Percentiles rank a stretch among this genome's conserved stretches.
Evolutionary conservation across 2,888 invertebrate genomes (phyloP).

Genomic region (Silvanus unidentatus): DNA sequence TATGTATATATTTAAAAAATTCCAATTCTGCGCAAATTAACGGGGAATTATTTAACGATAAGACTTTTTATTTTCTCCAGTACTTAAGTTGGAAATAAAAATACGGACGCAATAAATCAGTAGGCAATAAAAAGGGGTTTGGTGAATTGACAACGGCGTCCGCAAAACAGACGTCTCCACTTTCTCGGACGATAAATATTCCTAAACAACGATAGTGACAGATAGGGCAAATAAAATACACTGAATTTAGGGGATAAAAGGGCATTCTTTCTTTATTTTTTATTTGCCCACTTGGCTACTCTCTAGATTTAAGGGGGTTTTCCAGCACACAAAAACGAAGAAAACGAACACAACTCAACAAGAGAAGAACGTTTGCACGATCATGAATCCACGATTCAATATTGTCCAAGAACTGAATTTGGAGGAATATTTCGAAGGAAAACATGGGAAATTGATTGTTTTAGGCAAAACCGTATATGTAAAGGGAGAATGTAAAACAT

Average conservation of each 20-base stretch:
- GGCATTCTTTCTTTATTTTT: conserved; percentile 35
- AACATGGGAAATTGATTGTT: too few relatives aligned
- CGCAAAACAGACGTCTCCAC: conserved; percentile 23
- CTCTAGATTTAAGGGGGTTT: conserved; percentile 35
- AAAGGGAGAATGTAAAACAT: conserved; percentile 26
- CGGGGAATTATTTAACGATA: too few relatives aligned
- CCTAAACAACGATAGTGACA: conserved; percentile 38
- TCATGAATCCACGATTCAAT: too few relatives aligned
- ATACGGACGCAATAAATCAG: conserved; percentile 2
- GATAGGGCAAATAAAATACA: conserved; percentile 39
- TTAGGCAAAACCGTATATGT: too few relatives aligned
- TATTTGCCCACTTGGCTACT: conserved; percentile 39
- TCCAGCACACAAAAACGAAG: conserved; percentile 18
- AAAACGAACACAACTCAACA: neutral
- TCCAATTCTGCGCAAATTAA: too few relatives aligned
- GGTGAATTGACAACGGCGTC: conserved; percentile 18
- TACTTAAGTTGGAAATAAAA: neutral
- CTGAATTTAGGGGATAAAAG: conserved; percentile 37
- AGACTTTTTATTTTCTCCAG: too few relatives aligned
- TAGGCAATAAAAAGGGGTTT: conserved; percentile 7
- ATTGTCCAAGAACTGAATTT: too few relatives aligned
- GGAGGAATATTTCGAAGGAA: too few relatives aligned
- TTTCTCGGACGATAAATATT: conserved; percentile 33
- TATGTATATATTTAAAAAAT: too few relatives aligned
- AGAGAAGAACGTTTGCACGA: neutral